phyloP scores from a whole-genome alignment of 2,797 vertebrate species.

The Erethizon dorsatum region DNA sequence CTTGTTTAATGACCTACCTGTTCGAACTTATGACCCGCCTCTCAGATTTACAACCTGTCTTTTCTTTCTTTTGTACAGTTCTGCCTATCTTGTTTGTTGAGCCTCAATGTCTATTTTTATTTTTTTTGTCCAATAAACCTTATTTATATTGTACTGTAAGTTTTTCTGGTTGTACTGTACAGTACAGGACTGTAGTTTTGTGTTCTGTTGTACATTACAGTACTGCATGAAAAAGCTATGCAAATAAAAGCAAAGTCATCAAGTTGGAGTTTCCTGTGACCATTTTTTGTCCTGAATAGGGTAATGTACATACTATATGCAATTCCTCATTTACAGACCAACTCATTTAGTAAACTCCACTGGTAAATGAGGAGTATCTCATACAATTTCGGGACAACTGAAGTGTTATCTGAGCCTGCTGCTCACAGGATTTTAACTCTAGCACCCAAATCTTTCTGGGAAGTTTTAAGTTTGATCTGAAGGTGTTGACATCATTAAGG shows the following conservation, averaged over 20 bases:
- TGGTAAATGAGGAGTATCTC: neutral
- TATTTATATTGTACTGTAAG: neutral
- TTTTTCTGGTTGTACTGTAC: neutral
- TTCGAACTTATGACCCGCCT: neutral
- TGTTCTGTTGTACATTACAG: neutral
- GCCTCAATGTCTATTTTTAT: neutral
- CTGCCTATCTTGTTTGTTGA: neutral
- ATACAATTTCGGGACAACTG: too few relatives aligned
- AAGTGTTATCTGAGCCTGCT: neutral
- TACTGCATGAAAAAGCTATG: neutral
- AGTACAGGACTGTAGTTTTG: neutral
- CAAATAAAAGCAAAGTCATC: neutral
- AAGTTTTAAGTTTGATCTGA: slow-evolving; percentile 27
- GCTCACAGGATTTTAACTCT: slow-evolving; percentile 14
- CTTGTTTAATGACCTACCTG: neutral
- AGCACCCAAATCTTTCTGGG: neutral
- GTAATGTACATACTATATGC: neutral
- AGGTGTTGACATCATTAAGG: neutral
- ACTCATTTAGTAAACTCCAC: neutral
- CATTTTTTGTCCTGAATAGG: neutral
- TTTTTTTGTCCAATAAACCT: neutral
- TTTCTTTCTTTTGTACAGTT: neutral
- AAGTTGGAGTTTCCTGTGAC: neutral
- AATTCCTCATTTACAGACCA: neutral
- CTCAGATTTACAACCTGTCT: neutral